Base-by-base conservation (phyloP, 2,888 invertebrate species). In the Sipha maydis region DNA sequence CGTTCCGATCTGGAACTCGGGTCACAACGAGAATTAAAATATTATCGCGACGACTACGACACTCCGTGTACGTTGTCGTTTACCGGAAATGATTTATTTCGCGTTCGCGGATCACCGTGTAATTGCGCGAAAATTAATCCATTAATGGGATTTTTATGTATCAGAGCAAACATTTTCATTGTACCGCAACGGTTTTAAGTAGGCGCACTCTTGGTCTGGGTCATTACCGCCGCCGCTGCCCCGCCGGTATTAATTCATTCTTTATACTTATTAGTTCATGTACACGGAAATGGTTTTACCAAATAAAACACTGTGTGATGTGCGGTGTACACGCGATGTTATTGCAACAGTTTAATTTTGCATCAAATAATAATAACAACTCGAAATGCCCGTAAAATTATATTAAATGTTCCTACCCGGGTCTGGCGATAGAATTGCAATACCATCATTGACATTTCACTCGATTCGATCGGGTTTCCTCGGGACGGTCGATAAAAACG, bases 251-350 rank as follows among this genome's bases (percentile, higher is more conserved):
- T 25, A 69, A 48, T 54, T 34, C 54, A 54, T 77, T 85, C 7
- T 75, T 75, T 25, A 80, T 38, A 67, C 38, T 76, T 48, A 25
- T 77, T 77, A 77, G 67, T 77, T 67, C 31, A 78, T 19, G 34
- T 85, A 85, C 76, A 78, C 7, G 34, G 34, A 85, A 76, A 84
- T 67, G 28, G 28, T 67, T 84, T 84, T 84, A 84, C 38, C 76
- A 21, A 11, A 5, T 17, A 73, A 73, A 73, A 56, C 41, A 21
- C 48, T 31, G 41, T 21, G 41, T 67, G 21, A 1, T 14, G 1
- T 48, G 14, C 4, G 3, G 17, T 21, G 61, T 61, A 61, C 25
- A 61, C 61, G 7, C 4, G 61, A 1, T 34, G 17, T 67, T 48
- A 77, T 84, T 61, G 38, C 19, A 21, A 61, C 61, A 76, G 61